Evolutionary conservation across 2,113 vertebrate genomes (phyloP).

Genomic region (Daphoenositta chrysoptera): DNA sequence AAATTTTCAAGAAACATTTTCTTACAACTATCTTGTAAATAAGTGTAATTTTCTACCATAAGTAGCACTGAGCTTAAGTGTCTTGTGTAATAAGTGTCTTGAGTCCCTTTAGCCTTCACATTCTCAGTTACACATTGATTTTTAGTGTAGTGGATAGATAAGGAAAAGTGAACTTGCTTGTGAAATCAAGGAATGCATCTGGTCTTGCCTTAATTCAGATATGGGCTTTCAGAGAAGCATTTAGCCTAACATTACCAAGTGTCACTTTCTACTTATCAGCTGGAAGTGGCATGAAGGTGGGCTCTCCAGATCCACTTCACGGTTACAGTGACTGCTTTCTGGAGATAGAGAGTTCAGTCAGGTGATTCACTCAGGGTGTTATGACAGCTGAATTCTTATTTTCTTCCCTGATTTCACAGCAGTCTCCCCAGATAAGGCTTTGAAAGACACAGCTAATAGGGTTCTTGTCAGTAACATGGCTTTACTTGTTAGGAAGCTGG

Average conservation of each 20-base stretch:
- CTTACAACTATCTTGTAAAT: background rate
- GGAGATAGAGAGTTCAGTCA: constrained; percentile 27
- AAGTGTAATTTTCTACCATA: background rate
- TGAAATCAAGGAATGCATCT: constrained; percentile 23
- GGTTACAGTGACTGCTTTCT: background rate
- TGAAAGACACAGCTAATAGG: constrained; percentile 53
- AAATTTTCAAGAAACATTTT: background rate
- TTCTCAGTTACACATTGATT: constrained; percentile 37
- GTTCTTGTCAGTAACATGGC: constrained; percentile 1
- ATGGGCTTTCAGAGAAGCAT: background rate
- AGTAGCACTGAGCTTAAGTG: background rate
- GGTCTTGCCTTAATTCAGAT: background rate
- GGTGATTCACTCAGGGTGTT: constrained; percentile 11
- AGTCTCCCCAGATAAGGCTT: constrained; percentile 40
- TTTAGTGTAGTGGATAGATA: constrained; percentile 22
- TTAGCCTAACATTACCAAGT: constrained; percentile 7
- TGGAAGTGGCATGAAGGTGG: background rate
- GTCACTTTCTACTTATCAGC: constrained; percentile 34
- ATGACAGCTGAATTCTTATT: constrained; percentile 53
- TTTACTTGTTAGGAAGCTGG: constrained; percentile 7
- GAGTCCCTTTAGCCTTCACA: background rate
- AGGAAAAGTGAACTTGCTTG: constrained; percentile 28
- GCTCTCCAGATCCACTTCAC: background rate
- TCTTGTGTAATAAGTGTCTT: background rate
- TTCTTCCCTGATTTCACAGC: constrained; percentile 36